Conservation (phyloP, 1,140 invertebrate genomes). For the Cardiocondyla obscurior region DNA sequence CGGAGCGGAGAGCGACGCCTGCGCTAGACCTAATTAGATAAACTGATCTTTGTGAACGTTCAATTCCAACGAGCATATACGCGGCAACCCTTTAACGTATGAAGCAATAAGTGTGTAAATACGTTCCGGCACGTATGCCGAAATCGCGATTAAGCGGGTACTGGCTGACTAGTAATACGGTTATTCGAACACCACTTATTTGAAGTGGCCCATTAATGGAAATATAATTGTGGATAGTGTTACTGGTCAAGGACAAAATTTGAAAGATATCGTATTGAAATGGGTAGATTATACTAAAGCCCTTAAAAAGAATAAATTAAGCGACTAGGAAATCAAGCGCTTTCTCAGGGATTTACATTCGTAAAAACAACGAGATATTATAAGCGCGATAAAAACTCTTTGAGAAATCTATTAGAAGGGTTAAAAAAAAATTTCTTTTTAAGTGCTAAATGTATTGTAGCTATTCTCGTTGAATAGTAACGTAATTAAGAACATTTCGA, state of each 20-base stretch:
- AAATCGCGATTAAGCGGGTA: conserved; percentile 17
- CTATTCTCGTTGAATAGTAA: neutral
- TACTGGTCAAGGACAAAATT: neutral
- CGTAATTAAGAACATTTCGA: neutral
- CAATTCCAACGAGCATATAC: conserved; percentile 50
- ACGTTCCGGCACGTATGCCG: conserved; percentile 39
- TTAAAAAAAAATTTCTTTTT: neutral
- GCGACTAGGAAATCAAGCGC: neutral
- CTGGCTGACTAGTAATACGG: conserved; percentile 31
- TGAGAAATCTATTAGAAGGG: neutral
- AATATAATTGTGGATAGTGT: neutral
- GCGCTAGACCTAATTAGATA: conserved; percentile 67
- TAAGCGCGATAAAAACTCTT: neutral
- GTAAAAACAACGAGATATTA: neutral
- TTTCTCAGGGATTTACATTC: neutral
- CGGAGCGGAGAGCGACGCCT: conserved; percentile 35
- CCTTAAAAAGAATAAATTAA: neutral
- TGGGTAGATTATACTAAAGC: neutral
- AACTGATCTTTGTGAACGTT: conserved; percentile 65
- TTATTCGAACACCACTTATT: conserved; percentile 47
- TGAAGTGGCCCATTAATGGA: conserved; percentile 13
- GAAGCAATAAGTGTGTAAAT: conserved; percentile 42
- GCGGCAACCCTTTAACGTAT: conserved; percentile 43
- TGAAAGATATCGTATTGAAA: too few species aligned
- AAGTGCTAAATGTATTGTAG: neutral